A percentile compares a stretch with the other conserved stretches of the same genome.
phyloP scores from a whole-genome alignment of 2,797 vertebrate genomes.

The Borostomias antarcticus region DNA sequence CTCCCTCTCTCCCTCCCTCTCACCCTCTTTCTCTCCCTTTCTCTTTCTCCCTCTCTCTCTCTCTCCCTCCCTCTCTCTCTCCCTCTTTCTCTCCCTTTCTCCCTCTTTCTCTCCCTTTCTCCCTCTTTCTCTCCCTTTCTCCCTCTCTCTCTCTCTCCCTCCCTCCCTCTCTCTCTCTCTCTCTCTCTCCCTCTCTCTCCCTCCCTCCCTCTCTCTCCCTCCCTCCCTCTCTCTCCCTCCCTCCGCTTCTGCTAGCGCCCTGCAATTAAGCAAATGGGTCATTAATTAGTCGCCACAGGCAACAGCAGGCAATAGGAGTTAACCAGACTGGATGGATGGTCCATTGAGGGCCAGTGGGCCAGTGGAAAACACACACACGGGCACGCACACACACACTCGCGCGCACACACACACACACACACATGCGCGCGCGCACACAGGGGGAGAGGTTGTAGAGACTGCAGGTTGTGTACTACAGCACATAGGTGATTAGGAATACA shows the following conservation, averaged over 20 bases:
- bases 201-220: constrained; percentile 20
- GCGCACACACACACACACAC: neutral
- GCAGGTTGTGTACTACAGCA: neutral
- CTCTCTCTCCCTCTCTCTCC: neutral
- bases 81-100: neutral
- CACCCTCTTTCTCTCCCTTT: neutral
- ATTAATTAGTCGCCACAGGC: constrained; percentile 72
- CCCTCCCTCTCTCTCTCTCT: neutral
- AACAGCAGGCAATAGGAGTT: constrained; percentile 65
- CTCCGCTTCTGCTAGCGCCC: constrained; percentile 54
- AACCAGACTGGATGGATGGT: constrained; percentile 69
- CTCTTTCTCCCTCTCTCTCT: neutral
- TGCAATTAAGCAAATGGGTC: constrained; percentile 75
- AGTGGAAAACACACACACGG: constrained; percentile 23
- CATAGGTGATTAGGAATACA: constrained; percentile 43
- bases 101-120: neutral
- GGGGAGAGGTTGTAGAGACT: constrained; percentile 18
- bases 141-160: neutral
- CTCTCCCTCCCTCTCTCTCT: no score
- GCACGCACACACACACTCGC: constrained; percentile 5
- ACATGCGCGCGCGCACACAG: neutral
- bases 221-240: constrained; percentile 27
- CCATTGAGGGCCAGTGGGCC: constrained; percentile 36
- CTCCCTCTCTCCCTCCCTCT: neutral
- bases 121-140: neutral